phyloP scores from a whole-genome alignment of 2,113 vertebrate genomes.

The Micronycteris hirsuta region DNA sequence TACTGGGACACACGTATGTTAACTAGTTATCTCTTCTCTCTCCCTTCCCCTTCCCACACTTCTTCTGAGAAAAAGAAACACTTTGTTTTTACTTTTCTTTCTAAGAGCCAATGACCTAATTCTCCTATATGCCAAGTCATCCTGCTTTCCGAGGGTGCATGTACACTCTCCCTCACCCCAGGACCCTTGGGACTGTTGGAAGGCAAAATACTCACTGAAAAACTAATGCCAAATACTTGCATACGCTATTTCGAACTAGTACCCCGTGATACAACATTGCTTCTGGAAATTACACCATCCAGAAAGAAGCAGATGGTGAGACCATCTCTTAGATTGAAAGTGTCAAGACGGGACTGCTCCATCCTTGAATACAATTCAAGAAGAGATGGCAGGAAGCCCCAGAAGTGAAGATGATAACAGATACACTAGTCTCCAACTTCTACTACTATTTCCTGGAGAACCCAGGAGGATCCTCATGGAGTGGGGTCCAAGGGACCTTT shows the following conservation, averaged over 20 bases:
- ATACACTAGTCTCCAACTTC: neutral
- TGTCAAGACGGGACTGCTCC: neutral
- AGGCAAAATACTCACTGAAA: neutral
- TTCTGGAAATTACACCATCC: neutral
- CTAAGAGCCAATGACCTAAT: neutral
- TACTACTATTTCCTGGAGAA: neutral
- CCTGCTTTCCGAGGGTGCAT: neutral
- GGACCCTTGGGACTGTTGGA: too few relatives aligned
- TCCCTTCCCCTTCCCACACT: neutral
- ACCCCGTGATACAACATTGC: neutral
- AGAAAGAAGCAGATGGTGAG: neutral
- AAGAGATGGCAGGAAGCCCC: neutral
- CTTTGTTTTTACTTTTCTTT: neutral
- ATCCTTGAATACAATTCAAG: neutral
- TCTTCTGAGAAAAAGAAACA: neutral
- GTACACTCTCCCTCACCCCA: neutral
- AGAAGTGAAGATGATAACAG: neutral
- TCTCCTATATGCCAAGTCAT: neutral
- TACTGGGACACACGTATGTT: neutral
- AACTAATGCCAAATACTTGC: neutral
- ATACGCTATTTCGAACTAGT: neutral
- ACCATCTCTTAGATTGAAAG: neutral
- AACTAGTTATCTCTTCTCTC: neutral
- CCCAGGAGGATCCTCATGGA: neutral
- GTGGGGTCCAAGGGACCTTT: neutral